Evolutionary conservation across 1,140 invertebrate genomes (phyloP).

Genomic region (Drosophila sp.): DNA sequence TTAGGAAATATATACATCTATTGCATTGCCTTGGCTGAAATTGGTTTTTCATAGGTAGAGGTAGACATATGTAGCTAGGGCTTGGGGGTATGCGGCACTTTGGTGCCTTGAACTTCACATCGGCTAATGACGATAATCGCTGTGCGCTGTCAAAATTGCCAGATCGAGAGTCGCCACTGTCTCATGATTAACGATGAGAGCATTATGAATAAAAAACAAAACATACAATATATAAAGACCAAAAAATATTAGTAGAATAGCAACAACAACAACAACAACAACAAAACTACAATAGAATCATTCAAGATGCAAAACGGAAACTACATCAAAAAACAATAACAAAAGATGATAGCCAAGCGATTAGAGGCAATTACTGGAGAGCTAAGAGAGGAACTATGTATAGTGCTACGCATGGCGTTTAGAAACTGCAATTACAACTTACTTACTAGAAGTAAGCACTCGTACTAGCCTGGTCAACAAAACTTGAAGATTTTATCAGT

Average conservation of each 20-base stretch:
- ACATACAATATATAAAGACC: background rate
- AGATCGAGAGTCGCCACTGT: constrained; percentile 60
- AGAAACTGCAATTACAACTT: constrained; percentile 52
- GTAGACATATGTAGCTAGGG: background rate
- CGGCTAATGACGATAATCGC: constrained; percentile 74
- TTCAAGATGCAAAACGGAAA: constrained; percentile 71
- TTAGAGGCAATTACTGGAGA: constrained; percentile 63
- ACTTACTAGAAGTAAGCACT: constrained; percentile 30
- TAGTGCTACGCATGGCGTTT: constrained; percentile 50
- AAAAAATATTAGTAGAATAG: constrained; percentile 14
- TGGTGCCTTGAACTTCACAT: constrained; percentile 14
- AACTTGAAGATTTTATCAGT: constrained; percentile 60
- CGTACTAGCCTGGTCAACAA: constrained; percentile 30
- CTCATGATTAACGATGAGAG: constrained; percentile 79
- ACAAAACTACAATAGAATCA: constrained; percentile 65
- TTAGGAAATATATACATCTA: background rate
- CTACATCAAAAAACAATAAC: constrained; percentile 69
- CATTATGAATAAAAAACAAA: constrained; percentile 50
- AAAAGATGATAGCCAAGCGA: constrained; percentile 67
- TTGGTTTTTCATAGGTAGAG: constrained; percentile 42
- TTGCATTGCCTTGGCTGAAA: constrained; percentile 1
- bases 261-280: constrained; percentile 10
- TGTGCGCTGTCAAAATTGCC: constrained; percentile 73
- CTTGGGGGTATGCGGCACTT: no score
- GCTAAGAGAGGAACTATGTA: background rate